phyloP scores from a whole-genome alignment of 2,797 vertebrate genomes.

The Alca torda region DNA sequence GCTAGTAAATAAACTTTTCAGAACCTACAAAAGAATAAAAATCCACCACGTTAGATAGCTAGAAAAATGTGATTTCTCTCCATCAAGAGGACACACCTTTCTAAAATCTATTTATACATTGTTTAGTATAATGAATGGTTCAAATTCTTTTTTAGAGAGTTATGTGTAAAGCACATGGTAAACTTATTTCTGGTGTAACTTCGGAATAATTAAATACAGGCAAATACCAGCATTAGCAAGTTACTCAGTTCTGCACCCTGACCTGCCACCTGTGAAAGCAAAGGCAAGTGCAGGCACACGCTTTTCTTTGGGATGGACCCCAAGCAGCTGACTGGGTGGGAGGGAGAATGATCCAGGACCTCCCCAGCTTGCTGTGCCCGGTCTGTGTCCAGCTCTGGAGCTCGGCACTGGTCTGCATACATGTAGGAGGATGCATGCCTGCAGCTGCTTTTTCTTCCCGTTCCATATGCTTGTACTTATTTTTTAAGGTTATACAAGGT shows the following conservation, averaged over 20 bases:
- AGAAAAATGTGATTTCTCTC: background rate
- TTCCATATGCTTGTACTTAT: background rate
- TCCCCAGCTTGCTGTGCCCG: background rate
- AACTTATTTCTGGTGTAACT: background rate
- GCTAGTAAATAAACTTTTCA: conserved; percentile 93
- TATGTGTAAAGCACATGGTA: background rate
- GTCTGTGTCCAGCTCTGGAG: background rate
- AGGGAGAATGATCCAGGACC: background rate
- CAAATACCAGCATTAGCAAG: background rate
- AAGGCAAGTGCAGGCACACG: background rate
- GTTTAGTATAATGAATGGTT: background rate
- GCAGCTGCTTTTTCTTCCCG: background rate
- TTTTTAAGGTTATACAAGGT: background rate
- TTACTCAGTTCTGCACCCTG: background rate
- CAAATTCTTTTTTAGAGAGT: background rate
- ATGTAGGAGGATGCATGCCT: background rate
- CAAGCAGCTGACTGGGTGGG: background rate
- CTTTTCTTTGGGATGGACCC: background rate
- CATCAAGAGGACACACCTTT: background rate
- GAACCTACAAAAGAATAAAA: conserved; percentile 76
- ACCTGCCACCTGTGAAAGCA: background rate
- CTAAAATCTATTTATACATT: background rate
- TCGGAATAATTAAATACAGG: background rate
- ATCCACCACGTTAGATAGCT: background rate
- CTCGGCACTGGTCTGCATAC: background rate